A percentile compares a stretch with the other conserved stretches of the same genome.
These are phyloP conservation scores for Tribolium castaneum DNA, from an alignment of 1,140 invertebrate species.

Conservation along the genomic window DNA sequence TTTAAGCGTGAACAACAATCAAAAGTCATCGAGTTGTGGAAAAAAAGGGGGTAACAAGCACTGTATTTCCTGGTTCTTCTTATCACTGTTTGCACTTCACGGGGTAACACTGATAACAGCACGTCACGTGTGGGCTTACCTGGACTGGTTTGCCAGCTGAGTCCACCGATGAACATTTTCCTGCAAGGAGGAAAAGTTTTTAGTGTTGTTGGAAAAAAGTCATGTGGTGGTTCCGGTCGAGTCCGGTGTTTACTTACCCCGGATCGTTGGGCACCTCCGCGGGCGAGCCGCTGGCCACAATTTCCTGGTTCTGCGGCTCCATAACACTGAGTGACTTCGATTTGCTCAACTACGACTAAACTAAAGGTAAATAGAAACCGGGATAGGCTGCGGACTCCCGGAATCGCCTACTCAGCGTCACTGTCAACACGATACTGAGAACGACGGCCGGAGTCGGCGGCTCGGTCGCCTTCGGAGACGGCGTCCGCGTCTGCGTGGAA, in stretches of 20 bases:
- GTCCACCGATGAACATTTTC: conserved; percentile 99
- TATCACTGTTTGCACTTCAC: conserved; percentile 41
- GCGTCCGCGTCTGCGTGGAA: conserved; percentile 51
- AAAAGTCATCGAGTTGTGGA: not conserved
- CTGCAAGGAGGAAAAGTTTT: conserved; percentile 74
- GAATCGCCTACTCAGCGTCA: conserved; percentile 73
- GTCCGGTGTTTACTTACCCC: conserved; percentile 73
- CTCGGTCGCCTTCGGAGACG: conserved; percentile 57
- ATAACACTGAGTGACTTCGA: conserved; percentile 63
- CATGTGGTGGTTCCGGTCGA: conserved; percentile 21
- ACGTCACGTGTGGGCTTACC: conserved; percentile 74
- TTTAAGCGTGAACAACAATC: conserved; percentile 26
- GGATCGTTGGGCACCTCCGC: conserved; percentile 90
- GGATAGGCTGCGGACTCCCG: conserved; percentile 73
- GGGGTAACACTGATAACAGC: conserved; percentile 25
- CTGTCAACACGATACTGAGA: conserved; percentile 79
- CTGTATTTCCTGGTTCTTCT: conserved; percentile 24
- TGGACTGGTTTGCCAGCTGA: conserved; percentile 99
- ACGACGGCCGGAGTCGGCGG: conserved; percentile 59
- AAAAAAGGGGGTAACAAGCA: not conserved
- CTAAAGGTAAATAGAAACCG: conserved; percentile 70
- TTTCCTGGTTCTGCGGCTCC: conserved; percentile 80
- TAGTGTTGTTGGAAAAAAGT: conserved; percentile 12
- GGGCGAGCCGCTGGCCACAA: conserved; percentile 78
- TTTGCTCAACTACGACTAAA: conserved; percentile 72